These are phyloP conservation scores for Pseudachorutes palmiensis DNA, from an alignment of 1,140 invertebrate genomes.

Conservation along the genomic window DNA sequence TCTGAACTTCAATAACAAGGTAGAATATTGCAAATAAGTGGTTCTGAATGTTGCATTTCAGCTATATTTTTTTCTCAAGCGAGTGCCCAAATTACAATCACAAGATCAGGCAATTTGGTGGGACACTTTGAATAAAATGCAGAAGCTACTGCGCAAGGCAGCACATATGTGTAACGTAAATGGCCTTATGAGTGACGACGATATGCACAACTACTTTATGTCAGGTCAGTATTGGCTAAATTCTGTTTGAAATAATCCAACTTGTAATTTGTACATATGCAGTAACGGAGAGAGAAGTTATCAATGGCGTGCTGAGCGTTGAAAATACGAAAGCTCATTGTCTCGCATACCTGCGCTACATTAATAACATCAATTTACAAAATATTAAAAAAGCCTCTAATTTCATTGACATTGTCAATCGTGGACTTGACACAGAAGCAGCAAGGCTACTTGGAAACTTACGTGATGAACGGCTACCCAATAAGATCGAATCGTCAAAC, in stretches of 20 bases:
- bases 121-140: constrained; percentile 91
- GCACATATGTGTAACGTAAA: constrained; percentile 71
- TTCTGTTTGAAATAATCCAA: too few relatives aligned
- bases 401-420: constrained; percentile 88
- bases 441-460: constrained; percentile 80
- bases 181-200: constrained; percentile 81
- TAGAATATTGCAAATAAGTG: too few relatives aligned
- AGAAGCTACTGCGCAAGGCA: constrained; percentile 86
- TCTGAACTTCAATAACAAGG: constrained; percentile 97
- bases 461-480: constrained; percentile 73
- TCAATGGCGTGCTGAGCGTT: constrained; percentile 86
- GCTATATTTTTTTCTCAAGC: constrained; percentile 47
- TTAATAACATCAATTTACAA: constrained; percentile 95
- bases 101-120: constrained; percentile 95
- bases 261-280: too few relatives aligned
- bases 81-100: constrained; percentile 88
- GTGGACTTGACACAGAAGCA: constrained; percentile 88
- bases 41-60: too few relatives aligned
- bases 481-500: constrained; percentile 80
- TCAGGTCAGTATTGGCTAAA: constrained; percentile 72
- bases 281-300: constrained; percentile 97
- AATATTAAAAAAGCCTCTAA: constrained; percentile 86
- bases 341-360: constrained; percentile 61
- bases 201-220: constrained; percentile 98
- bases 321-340: constrained; percentile 88